A percentile compares a stretch with the other conserved stretches of the same genome.
Evolutionary conservation across 2,113 vertebrate genomes (phyloP).

Genomic region (Hoplias malabaricus): DNA sequence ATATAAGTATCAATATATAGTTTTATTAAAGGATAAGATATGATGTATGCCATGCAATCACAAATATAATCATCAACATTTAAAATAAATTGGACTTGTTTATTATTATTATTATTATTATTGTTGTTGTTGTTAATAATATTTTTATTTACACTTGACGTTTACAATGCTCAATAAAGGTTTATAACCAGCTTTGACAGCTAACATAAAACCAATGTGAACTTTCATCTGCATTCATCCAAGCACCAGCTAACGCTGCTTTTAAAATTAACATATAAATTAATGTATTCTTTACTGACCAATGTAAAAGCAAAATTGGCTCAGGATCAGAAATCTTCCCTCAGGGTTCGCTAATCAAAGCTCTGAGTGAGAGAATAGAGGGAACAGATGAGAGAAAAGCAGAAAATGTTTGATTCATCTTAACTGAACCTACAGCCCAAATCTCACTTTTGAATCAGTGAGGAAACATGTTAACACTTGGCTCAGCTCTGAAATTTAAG

Average conservation of each 20-base stretch:
- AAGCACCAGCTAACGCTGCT: background rate
- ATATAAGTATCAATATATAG: too few species aligned
- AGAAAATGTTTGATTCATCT: background rate
- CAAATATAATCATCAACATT: too few species aligned
- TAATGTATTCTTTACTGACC: background rate
- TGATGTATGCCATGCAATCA: too few species aligned
- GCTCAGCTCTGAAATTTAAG: background rate
- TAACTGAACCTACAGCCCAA: too few species aligned
- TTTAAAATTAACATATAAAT: conserved; percentile 38
- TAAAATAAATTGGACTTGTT: too few species aligned
- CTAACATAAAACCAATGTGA: background rate
- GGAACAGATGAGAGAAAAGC: background rate
- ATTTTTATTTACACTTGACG: too few species aligned
- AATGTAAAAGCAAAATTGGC: background rate
- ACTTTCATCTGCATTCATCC: conserved; percentile 1
- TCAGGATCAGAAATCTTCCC: background rate
- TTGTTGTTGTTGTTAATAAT: too few species aligned
- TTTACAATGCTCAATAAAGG: too few species aligned
- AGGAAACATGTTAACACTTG: background rate
- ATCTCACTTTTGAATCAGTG: too few species aligned
- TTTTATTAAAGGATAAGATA: too few species aligned
- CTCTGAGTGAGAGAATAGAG: background rate
- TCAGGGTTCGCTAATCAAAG: background rate
- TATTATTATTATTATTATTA: too few species aligned
- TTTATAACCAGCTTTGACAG: background rate